A percentile compares a stretch with the other conserved stretches of the same genome.
Evolutionary conservation across 1,140 invertebrate genomes (phyloP).

Genomic region (Bombus haemorrhoidalis): DNA sequence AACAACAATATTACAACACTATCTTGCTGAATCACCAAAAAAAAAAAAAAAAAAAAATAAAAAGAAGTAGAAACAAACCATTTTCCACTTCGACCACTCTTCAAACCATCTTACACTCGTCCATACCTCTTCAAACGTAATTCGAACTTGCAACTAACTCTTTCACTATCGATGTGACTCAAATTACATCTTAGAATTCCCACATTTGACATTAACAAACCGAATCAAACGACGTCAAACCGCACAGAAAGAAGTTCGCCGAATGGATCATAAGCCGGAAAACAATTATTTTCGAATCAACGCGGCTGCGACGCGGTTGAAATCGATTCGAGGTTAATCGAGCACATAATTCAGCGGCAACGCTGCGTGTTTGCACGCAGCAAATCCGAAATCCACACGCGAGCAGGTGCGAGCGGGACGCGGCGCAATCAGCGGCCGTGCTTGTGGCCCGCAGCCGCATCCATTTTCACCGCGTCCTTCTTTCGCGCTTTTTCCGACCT

Average conservation of each 20-base stretch:
- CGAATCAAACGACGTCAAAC: background rate
- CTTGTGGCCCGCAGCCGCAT: slow-evolving; percentile 27
- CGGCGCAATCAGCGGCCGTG: slow-evolving; percentile 38
- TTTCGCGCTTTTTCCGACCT: background rate
- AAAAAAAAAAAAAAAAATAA: background rate
- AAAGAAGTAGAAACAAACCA: background rate
- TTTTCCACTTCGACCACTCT: background rate
- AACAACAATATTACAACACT: too few species aligned
- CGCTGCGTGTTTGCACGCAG: slow-evolving; percentile 30
- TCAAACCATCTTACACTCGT: background rate
- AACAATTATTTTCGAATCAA: slow-evolving; percentile 39
- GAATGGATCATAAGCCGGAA: background rate
- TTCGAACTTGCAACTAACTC: background rate
- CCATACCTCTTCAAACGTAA: too few species aligned
- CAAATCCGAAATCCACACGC: slow-evolving; percentile 46
- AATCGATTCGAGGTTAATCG: slow-evolving; percentile 66
- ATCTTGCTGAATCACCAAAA: too few species aligned
- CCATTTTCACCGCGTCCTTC: slow-evolving; percentile 30
- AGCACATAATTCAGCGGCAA: slow-evolving; percentile 58
- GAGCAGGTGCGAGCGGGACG: slow-evolving; percentile 37
- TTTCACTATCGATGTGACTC: too few species aligned
- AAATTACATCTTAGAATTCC: background rate
- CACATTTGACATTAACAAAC: background rate
- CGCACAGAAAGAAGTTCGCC: background rate
- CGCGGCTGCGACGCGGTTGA: slow-evolving; percentile 25